Base-by-base conservation (phyloP, 1,140 invertebrate species). In the Diorhabda elongata region DNA sequence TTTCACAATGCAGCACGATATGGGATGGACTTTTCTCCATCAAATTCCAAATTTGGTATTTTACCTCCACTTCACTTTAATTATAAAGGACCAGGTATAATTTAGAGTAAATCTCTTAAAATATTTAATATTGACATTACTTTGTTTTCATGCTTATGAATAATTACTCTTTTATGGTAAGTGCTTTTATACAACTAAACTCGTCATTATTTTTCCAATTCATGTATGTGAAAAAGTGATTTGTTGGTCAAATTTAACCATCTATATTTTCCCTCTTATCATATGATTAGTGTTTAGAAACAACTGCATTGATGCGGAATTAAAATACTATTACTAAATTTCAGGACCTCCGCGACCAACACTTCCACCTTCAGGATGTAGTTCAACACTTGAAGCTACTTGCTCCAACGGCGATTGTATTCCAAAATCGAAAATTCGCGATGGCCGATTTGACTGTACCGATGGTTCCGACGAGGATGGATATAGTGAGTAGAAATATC, bases 361-460 rank as follows among this genome's bases (percentile, higher is more conserved):
- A 43, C 58, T 8, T 4, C 42, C 63, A 64, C 45, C 56, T 41
- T 66, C 45, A 41, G 57, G 11, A 44, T 11, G 26, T n/a, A 58
- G 43, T 26, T 11, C n/a, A 2, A 6, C 26, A 6, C 11, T n/a
- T 60, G 89, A 98, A 83, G 94, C 95, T 0, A 96, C 93, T 0
- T 98, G 97, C 78, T 88, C 87, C 52, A 97, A 95, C 80, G 93
- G 94, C 56, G 87, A 96, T 69, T 99, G 97, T 79, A 96, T 99
- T 72, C 84, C 89, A 0, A 92, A 91, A 78, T 80, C 85, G 3
- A 85, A 86, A 66, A 88, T 97, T 42, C 98, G 96, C 79, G 90
- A 98, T 79, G 91, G 91, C 5, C 86, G 86, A 61, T 83, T 82
- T 5, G 92, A 96, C 77, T 98, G 96, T 78, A 83, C 85, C 7